Conservation (phyloP, 2,888 invertebrate species). For the Tridacna gigas region DNA sequence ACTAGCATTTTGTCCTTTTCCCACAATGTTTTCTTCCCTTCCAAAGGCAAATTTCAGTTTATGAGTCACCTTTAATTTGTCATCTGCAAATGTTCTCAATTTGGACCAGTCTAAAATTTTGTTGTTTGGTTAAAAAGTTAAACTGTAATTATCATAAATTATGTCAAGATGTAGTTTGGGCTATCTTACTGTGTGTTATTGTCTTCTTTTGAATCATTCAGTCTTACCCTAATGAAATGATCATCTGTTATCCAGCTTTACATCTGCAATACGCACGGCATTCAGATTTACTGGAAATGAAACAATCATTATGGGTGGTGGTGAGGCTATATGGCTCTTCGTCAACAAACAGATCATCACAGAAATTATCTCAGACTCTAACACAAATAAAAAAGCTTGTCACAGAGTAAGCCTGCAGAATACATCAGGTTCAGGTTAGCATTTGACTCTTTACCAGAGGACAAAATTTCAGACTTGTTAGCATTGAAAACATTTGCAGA, state of each 20-base stretch:
- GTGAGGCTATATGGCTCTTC: neutral
- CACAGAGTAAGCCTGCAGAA: neutral
- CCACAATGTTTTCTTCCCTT: too few relatives aligned
- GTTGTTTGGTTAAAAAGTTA: too few relatives aligned
- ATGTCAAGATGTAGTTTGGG: neutral
- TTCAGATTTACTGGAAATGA: neutral
- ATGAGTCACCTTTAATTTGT: too few relatives aligned
- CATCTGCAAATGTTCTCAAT: too few relatives aligned
- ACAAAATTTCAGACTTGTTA: too few relatives aligned
- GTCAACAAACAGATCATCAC: neutral
- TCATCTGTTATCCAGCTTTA: neutral
- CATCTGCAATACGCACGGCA: neutral
- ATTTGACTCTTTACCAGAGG: too few relatives aligned
- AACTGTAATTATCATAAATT: too few relatives aligned
- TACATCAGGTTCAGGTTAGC: too few relatives aligned
- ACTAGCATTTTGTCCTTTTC: too few relatives aligned
- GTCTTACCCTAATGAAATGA: neutral
- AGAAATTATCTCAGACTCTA: neutral
- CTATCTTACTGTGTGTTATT: neutral
- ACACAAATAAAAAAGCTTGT: neutral
- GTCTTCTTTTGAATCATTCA: neutral
- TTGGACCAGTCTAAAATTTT: too few relatives aligned
- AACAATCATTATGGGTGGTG: conserved; percentile 1
- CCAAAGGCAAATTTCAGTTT: too few relatives aligned
- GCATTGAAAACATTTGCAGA: too few relatives aligned